Evolutionary conservation across 1,140 invertebrate genomes (phyloP), one percentile per base, ranked within the genome.

Genomic region (Drosophila ercepeae): DNA sequence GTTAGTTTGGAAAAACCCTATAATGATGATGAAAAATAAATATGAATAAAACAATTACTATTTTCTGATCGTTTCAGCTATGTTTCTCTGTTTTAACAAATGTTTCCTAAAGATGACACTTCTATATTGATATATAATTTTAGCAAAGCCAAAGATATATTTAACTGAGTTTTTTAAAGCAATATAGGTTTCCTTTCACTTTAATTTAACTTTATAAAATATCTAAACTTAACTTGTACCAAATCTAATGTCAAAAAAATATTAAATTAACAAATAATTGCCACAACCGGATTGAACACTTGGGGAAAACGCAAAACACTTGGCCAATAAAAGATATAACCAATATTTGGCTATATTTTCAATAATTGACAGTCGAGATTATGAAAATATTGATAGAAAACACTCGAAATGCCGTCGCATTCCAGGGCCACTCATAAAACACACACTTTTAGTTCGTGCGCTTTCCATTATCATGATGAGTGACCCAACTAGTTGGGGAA

Each of bases 381-480:
- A 46, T 21, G 18, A 1, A 3, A 16, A 7, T 32, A 21, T 49
- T n/a, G 11, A 21, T 41, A 34, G 27, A 9, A 7, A 3, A 14
- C 72, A 81, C 77, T 81, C 18, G 51, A 76, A 82, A 61, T 34
- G 54, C 64, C 64, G 53, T 25, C 41, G 48, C 55, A 46, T 57
- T 61, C 57, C 53, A 32, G 29, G 29, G 29, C 29, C 29, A 32
- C 9, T 32, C 11, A 32, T 32, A 21, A 23, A 29, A 29, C 39
- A n/a, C 45, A 52, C 60, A 41, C 25, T 42, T 67, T 34, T 18
- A 8, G 4, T 32, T 27, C 34, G 21, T n/a, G 4, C 13, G 1
- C 50, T 42, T 14, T 27, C 3, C 19, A 29, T 52, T 25, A 45
- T 68, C 48, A 68, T 7, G 9, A 21, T 68, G 65, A 68, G 27